A percentile compares a stretch with the other conserved stretches of the same genome.
phyloP scores from a whole-genome alignment of 2,888 invertebrate genomes.

The Mechanitis messenoides region DNA sequence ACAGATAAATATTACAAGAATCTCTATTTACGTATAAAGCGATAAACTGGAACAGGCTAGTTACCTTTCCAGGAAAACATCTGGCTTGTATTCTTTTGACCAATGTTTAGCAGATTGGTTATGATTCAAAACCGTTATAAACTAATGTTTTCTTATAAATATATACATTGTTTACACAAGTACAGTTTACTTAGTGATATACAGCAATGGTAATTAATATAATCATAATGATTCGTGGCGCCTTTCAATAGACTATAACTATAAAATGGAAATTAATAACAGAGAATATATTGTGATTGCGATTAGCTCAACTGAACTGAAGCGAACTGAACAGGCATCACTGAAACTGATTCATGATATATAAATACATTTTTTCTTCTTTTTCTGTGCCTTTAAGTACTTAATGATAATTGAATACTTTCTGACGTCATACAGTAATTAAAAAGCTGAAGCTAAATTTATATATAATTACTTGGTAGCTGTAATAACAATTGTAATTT shows the following conservation, averaged over 20 bases:
- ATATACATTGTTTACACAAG: too few species aligned
- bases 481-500: neutral
- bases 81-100: constrained; percentile 7
- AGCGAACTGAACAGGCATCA: constrained; percentile 27
- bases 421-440: constrained; percentile 34
- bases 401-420: constrained; percentile 43
- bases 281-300: constrained; percentile 30
- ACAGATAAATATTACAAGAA: constrained; percentile 25
- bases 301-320: constrained; percentile 14
- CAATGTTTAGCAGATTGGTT: neutral
- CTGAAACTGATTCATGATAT: constrained; percentile 53
- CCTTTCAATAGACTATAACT: constrained; percentile 1
- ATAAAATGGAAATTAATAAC: constrained; percentile 19
- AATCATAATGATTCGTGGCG: neutral
- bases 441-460: constrained; percentile 24
- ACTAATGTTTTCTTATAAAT: too few species aligned
- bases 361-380: constrained; percentile 48
- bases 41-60: constrained; percentile 15
- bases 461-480: neutral
- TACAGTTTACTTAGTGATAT: too few species aligned
- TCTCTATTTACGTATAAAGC: constrained; percentile 26
- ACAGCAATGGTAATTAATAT: too few species aligned
- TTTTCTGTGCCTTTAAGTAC: constrained; percentile 39
- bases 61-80: constrained; percentile 21
- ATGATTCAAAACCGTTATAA: too few species aligned